Conservation (phyloP, 1,140 invertebrate species). For the Delia radicum region DNA sequence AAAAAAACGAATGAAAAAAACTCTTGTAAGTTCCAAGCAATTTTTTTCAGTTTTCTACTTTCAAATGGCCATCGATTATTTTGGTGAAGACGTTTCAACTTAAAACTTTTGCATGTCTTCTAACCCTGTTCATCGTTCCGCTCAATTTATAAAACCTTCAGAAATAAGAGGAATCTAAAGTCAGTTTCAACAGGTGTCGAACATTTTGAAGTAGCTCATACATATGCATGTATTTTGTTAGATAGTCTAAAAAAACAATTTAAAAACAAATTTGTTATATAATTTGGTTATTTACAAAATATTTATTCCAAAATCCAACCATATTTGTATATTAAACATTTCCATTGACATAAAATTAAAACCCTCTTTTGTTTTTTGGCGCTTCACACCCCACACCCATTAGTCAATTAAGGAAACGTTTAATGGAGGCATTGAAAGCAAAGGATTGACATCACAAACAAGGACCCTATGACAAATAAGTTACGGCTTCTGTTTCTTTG, state of each 20-base stretch:
- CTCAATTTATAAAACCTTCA: too few species aligned
- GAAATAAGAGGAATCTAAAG: too few species aligned
- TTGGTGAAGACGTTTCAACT: too few species aligned
- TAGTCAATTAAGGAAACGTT: constrained; percentile 21
- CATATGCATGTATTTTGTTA: not conserved
- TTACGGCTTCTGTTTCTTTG: constrained; percentile 25
- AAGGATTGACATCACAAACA: not conserved
- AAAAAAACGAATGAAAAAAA: too few species aligned
- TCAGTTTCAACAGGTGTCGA: too few species aligned
- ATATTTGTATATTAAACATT: constrained; percentile 39
- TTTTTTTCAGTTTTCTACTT: too few species aligned
- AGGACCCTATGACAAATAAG: not conserved
- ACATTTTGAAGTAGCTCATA: too few species aligned
- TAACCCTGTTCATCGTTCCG: too few species aligned
- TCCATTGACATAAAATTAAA: not conserved
- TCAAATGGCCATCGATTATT: too few species aligned
- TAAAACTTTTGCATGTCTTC: too few species aligned
- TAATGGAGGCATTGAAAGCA: constrained; percentile 21
- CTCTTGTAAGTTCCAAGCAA: too few species aligned
- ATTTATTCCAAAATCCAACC: not conserved
- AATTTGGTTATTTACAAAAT: not conserved
- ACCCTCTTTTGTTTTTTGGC: constrained; percentile 35
- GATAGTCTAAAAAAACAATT: not conserved
- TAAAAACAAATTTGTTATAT: not conserved
- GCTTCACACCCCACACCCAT: constrained; percentile 32